Evolutionary conservation across 2,113 vertebrate species (phyloP).

Genomic region (Micromys minutus): DNA sequence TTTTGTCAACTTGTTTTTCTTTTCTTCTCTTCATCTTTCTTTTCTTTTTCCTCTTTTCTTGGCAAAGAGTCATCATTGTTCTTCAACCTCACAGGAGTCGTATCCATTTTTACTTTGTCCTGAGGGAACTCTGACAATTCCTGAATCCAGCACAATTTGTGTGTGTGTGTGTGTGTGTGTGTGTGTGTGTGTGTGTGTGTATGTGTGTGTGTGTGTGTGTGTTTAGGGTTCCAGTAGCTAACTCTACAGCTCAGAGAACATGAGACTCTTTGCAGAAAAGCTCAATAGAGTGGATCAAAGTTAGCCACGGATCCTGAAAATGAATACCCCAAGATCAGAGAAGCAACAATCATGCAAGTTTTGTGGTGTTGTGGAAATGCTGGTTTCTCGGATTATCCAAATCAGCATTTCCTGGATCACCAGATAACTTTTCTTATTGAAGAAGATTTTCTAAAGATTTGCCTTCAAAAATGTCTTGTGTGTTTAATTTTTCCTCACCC

Average conservation of each 20-base stretch:
- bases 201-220: too few species aligned
- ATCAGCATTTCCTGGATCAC: not conserved
- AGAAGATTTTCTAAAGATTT: slow-evolving; percentile 38
- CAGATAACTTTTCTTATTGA: not conserved
- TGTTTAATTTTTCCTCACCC: slow-evolving; percentile 12
- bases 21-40: not conserved
- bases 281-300: not conserved
- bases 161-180: not conserved
- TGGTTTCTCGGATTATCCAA: not conserved
- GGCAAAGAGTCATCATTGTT: not conserved
- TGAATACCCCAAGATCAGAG: not conserved
- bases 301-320: not conserved
- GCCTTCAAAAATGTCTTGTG: not conserved
- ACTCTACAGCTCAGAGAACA: not conserved
- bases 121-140: not conserved
- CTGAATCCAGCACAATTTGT: not conserved
- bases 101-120: slow-evolving; percentile 20
- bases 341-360: not conserved
- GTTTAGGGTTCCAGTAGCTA: not conserved
- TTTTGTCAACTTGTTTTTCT: slow-evolving; percentile 10
- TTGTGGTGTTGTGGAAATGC: not conserved
- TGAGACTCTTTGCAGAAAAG: not conserved
- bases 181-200: too few species aligned
- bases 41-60: not conserved
- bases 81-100: not conserved